These are phyloP conservation scores for Rhagoletis zephyria DNA, from an alignment of 1,140 invertebrate genomes.

Conservation along the genomic window DNA sequence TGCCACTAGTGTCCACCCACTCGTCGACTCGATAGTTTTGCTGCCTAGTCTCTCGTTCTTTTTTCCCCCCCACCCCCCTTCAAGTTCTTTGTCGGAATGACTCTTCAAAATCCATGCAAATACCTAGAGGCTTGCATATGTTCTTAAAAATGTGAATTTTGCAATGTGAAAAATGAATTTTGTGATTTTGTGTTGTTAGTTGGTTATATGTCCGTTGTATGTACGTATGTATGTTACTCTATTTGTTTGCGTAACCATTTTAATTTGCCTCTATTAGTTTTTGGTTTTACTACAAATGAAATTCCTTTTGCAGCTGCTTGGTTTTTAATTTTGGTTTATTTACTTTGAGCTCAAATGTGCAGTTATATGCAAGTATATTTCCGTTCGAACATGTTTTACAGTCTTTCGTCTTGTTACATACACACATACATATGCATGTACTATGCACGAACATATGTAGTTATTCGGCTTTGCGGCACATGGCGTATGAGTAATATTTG, in stretches of 20 bases:
- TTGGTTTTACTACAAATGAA: not conserved
- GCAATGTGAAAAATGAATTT: conserved; percentile 17
- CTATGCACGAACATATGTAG: too few relatives aligned
- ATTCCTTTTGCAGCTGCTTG: not conserved
- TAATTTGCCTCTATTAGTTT: not conserved
- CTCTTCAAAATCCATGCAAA: too few relatives aligned
- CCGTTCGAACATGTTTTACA: too few relatives aligned
- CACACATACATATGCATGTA: too few relatives aligned
- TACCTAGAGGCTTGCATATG: not conserved
- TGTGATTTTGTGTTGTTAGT: not conserved
- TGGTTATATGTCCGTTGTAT: not conserved
- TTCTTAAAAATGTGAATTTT: conserved; percentile 11
- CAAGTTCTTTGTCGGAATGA: too few relatives aligned
- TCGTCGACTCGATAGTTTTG: too few relatives aligned
- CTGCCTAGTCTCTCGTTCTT: too few relatives aligned
- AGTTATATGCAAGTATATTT: too few relatives aligned
- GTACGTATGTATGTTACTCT: not conserved
- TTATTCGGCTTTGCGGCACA: not conserved
- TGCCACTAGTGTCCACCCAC: too few relatives aligned
- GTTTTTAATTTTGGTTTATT: not conserved
- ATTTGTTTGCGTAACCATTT: conserved; percentile 27
- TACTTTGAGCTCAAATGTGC: too few relatives aligned
- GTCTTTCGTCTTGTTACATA: too few relatives aligned
- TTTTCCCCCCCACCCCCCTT: too few relatives aligned
- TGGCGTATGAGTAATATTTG: conserved; percentile 33